A percentile compares a stretch with the other conserved stretches of the same genome.
Conservation (phyloP, 2,888 invertebrate genomes). For the Polyommatus iphigenia region DNA sequence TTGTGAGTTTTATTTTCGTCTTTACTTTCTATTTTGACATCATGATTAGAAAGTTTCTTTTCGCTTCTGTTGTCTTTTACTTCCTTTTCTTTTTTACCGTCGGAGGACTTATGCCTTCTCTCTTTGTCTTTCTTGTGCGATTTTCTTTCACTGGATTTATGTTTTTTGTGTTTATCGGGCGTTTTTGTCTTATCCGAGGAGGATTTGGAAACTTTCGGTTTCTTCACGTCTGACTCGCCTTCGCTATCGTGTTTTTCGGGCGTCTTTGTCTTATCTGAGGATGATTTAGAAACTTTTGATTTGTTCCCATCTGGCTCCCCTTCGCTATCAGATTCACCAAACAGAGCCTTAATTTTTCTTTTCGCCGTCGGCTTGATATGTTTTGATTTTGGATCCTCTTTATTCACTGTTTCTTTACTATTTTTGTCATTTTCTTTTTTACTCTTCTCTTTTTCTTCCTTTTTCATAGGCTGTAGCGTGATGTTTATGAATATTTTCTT, state of each 20-base stretch:
- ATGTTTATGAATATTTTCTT: constrained; percentile 70
- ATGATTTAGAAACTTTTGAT: constrained; percentile 46
- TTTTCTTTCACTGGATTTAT: constrained; percentile 19
- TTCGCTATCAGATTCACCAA: constrained; percentile 76
- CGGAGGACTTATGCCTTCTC: constrained; percentile 40
- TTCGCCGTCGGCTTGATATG: constrained; percentile 58
- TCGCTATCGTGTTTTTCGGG: constrained; percentile 1
- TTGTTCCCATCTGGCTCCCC: constrained; percentile 52
- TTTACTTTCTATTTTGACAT: constrained; percentile 36
- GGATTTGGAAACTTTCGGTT: constrained; percentile 46
- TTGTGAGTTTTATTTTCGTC: constrained; percentile 3
- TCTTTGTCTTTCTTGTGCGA: constrained; percentile 25
- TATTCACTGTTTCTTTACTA: constrained; percentile 40
- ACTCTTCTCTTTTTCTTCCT: constrained; percentile 44
- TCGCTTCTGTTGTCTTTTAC: constrained; percentile 3
- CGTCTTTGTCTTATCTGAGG: constrained; percentile 41
- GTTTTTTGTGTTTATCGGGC: constrained; percentile 4
- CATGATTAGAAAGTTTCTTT: constrained; percentile 38
- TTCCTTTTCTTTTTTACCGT: constrained; percentile 43
- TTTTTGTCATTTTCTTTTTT: constrained; percentile 35
- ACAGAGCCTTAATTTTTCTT: constrained; percentile 73
- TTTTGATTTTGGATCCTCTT: constrained; percentile 46
- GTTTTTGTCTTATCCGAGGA: constrained; percentile 41
- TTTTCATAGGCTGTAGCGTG: constrained; percentile 66
- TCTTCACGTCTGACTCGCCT: constrained; percentile 45